Base-by-base conservation (phyloP, 2,888 invertebrate genomes). In the Sminthurinus aureus region DNA sequence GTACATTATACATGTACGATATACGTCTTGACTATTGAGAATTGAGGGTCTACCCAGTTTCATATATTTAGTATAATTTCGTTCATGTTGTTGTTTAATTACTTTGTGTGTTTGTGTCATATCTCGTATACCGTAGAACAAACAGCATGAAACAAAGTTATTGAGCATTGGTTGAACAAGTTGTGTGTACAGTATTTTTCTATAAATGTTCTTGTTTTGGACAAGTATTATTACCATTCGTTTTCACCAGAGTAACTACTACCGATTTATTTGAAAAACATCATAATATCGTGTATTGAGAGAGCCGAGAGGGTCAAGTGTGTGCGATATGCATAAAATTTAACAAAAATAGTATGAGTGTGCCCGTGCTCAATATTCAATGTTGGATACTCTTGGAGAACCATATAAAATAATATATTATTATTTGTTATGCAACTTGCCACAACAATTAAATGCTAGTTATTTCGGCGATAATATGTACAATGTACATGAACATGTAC, bases 391-490 rank as follows among this genome's bases (percentile, higher is more conserved):
- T n/a, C 58, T 58, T 58, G 0, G 18, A 11, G 58, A 58, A 58
- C 9, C 9, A 13, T 38, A 38, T 38, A 1, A 38, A n/a, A n/a
- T n/a, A n/a, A n/a, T 66, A 12, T 66, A 58, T 9, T 58, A 18
- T 20, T 22, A 67, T 67, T 2, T 67, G n/a, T 67, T 71, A 8
- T 71, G 71, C 24, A 13, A 71, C 22, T 71, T 13, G 24, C 24
- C 24, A 24, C 71, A 71, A 24, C 71, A 71, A 71, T 71, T 71
- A 71, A 26, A 71, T 38, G 6, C 1, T 52, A 58, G 58, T 76
- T 76, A 76, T 76, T 76, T 58, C 52, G 76, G 58, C 58, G 52
- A 51, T 20, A 52, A 38, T 38, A 38, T 38, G 6, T 38, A 6
- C 6, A 6, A 38, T 38, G 38, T 38, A 38, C 38, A 38, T 38